phyloP scores from a whole-genome alignment of 2,888 invertebrate genomes.

The Protodeltote pygarga region DNA sequence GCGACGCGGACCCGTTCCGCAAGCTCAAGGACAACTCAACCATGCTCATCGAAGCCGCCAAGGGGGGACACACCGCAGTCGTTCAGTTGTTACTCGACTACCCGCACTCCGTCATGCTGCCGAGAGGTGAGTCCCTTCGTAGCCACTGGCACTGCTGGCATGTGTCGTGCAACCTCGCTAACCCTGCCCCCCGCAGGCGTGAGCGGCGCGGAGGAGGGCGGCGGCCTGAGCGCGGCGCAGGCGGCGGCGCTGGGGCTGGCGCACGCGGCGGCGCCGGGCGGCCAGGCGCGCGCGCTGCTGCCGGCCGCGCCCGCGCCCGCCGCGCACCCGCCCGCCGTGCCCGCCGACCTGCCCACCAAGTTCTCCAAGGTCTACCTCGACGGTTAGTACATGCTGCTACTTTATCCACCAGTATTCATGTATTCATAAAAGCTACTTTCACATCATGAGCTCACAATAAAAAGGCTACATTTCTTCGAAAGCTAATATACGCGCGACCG shows the following conservation, averaged over 20 bases:
- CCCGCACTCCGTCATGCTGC: conserved; percentile 94
- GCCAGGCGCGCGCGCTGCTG: conserved; percentile 65
- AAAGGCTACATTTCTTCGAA: too few relatives aligned
- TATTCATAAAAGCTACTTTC: too few relatives aligned
- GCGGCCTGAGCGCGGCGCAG: conserved; percentile 75
- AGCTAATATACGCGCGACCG: too few relatives aligned
- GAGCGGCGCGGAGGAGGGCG: conserved; percentile 40
- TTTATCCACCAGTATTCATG: neutral
- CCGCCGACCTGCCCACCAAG: conserved; percentile 67
- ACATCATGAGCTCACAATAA: too few relatives aligned
- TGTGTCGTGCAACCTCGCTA: too few relatives aligned
- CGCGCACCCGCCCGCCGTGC: conserved; percentile 45
- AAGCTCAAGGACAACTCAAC: conserved; percentile 99
- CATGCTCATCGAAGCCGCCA: conserved; percentile 99
- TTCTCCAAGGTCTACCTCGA: conserved; percentile 76
- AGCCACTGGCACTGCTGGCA: too few relatives aligned
- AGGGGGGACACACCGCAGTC: conserved; percentile 98
- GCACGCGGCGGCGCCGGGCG: conserved; percentile 74
- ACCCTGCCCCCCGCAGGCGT: neutral
- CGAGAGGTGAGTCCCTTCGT: conserved; percentile 64
- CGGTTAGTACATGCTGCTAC: conserved; percentile 54
- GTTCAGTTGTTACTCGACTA: conserved; percentile 98
- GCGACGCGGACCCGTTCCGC: conserved; percentile 98
- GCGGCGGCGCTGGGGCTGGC: conserved; percentile 78
- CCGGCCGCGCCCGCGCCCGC: conserved; percentile 47